Evolutionary conservation across 2,888 invertebrate species (phyloP).

Genomic region (Rhingia rostrata): DNA sequence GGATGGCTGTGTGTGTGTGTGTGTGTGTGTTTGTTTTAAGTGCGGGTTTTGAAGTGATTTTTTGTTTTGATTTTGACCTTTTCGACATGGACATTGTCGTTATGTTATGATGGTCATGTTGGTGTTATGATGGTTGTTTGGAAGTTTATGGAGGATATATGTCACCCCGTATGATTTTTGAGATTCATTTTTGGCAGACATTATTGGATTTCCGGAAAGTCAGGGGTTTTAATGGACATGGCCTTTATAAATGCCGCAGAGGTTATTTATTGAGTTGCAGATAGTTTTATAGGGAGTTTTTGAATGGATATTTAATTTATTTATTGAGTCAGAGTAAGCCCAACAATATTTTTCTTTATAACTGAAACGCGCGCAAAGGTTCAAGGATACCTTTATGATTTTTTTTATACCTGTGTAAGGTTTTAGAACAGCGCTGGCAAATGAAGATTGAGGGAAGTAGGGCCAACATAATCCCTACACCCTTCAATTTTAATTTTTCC

Average conservation of each 20-base stretch:
- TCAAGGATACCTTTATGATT: too few species aligned
- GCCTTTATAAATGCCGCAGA: background rate
- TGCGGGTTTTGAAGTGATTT: slow-evolving; percentile 41
- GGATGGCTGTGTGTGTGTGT: slow-evolving; percentile 1
- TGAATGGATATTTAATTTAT: background rate
- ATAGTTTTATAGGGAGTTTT: background rate
- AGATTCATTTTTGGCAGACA: background rate
- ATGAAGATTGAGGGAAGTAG: too few species aligned
- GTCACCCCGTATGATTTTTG: background rate
- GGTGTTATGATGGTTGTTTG: too few species aligned
- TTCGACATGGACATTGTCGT: background rate
- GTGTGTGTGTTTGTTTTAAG: slow-evolving; percentile 3
- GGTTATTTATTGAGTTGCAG: background rate
- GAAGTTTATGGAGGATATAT: too few species aligned
- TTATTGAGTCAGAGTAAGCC: too few species aligned
- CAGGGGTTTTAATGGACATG: too few species aligned
- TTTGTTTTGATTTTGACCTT: slow-evolving; percentile 9
- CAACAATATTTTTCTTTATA: too few species aligned
- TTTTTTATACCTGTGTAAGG: too few species aligned
- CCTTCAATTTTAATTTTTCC: too few species aligned
- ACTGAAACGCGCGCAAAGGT: too few species aligned
- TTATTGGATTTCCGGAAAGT: background rate
- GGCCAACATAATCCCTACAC: too few species aligned
- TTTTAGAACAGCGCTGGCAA: too few species aligned
- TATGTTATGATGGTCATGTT: slow-evolving; percentile 4